Evolutionary conservation across 2,888 invertebrate species (phyloP).

Genomic region (Crocallis elinguaria): DNA sequence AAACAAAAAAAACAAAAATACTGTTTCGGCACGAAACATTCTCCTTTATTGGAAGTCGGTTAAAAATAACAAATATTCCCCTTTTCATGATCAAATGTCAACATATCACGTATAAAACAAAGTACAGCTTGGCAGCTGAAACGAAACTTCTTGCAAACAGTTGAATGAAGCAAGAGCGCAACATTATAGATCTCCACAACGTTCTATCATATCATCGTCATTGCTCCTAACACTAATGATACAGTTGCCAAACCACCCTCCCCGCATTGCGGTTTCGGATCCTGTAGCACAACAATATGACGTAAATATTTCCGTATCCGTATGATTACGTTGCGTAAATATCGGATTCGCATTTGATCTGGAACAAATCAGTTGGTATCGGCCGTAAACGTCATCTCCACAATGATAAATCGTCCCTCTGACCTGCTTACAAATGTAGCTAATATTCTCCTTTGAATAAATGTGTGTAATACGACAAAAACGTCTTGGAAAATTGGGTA

Average conservation of each 20-base stretch:
- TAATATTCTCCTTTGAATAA: slow-evolving; percentile 41
- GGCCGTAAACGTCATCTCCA: slow-evolving; percentile 64
- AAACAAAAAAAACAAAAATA: too few species aligned
- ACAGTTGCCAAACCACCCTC: slow-evolving; percentile 5
- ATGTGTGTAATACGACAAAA: slow-evolving; percentile 36
- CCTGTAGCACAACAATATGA: slow-evolving; percentile 36
- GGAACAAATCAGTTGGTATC: slow-evolving; percentile 68
- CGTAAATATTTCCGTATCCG: slow-evolving; percentile 44
- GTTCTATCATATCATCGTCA: slow-evolving; percentile 5
- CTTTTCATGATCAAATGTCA: too few species aligned
- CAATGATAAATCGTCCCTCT: slow-evolving; percentile 65
- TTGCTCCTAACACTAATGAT: not conserved
- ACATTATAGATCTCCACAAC: too few species aligned
- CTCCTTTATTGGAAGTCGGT: too few species aligned
- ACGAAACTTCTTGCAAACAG: too few species aligned
- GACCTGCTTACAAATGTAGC: slow-evolving; percentile 63
- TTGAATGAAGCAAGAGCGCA: too few species aligned
- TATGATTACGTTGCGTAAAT: slow-evolving; percentile 59
- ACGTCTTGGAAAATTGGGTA: slow-evolving; percentile 33
- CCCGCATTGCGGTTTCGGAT: slow-evolving; percentile 23
- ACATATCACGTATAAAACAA: too few species aligned
- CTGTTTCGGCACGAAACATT: too few species aligned
- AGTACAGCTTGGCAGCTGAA: not conserved
- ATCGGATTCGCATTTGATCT: slow-evolving; percentile 67
- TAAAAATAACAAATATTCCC: too few species aligned